phyloP scores from a whole-genome alignment of 2,797 vertebrate species.

The Manis pentadactyla region DNA sequence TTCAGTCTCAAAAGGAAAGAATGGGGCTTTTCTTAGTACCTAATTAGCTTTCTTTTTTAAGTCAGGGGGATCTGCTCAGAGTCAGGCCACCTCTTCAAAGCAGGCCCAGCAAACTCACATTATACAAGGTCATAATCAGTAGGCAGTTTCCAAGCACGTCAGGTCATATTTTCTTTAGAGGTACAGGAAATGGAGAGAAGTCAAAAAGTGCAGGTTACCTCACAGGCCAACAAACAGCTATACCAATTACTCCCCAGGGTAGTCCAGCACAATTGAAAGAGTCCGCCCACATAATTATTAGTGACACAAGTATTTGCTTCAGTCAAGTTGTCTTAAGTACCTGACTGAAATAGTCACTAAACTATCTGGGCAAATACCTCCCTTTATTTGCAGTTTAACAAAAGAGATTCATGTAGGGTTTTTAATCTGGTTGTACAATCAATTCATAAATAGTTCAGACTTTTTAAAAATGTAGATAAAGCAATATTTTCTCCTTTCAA shows the following conservation, averaged over 20 bases:
- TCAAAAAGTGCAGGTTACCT: conserved; percentile 63
- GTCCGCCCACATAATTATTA: conserved; percentile 38
- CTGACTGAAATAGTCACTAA: conserved; percentile 47
- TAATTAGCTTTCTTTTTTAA: conserved; percentile 73
- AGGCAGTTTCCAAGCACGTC: conserved; percentile 63
- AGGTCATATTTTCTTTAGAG: conserved; percentile 70
- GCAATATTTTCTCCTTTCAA: neutral
- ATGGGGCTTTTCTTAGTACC: conserved; percentile 57
- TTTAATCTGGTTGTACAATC: neutral
- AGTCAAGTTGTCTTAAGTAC: conserved; percentile 36
- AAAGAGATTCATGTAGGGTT: neutral
- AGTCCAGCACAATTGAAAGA: conserved; percentile 55
- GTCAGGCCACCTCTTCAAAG: conserved; percentile 66
- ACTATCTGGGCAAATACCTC: neutral
- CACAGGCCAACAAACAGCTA: conserved; percentile 60
- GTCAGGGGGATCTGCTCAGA: conserved; percentile 57
- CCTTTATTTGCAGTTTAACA: conserved; percentile 4
- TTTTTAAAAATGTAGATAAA: neutral
- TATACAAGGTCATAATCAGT: conserved; percentile 63
- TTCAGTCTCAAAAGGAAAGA: conserved; percentile 69
- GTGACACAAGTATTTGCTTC: conserved; percentile 60
- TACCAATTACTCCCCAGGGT: conserved; percentile 68
- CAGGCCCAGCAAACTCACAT: conserved; percentile 18
- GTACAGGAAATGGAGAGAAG: conserved; percentile 62
- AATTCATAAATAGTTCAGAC: neutral